Evolutionary conservation across 2,888 invertebrate species (phyloP).

Genomic region (Elegia similella): DNA sequence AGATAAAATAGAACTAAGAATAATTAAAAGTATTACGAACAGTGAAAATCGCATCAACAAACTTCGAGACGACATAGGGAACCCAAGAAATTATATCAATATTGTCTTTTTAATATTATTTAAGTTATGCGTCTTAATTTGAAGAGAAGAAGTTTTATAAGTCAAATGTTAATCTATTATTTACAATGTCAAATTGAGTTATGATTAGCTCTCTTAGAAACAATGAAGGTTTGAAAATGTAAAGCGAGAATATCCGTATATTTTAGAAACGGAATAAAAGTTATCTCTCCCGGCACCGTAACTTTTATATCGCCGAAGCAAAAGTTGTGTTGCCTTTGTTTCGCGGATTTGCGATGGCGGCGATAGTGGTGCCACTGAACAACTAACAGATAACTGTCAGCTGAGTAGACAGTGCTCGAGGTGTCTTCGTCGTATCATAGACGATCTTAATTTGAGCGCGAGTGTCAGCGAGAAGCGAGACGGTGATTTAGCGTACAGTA

Average conservation of each 20-base stretch:
- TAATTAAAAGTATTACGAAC: no score
- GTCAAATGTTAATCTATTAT: no score
- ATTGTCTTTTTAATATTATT: no score
- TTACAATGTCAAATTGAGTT: no score
- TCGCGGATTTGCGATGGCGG: conserved; percentile 19
- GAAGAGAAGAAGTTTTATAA: no score
- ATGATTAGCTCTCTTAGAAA: no score
- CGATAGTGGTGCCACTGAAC: conserved; percentile 23
- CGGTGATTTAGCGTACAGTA: not conserved
- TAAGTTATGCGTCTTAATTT: no score
- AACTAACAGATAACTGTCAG: conserved; percentile 40
- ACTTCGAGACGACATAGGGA: no score
- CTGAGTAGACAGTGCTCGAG: conserved; percentile 41
- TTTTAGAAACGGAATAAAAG: not conserved
- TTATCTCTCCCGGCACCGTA: conserved; percentile 6
- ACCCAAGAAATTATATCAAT: no score
- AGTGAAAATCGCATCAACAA: no score
- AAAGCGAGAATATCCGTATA: not conserved
- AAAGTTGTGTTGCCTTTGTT: conserved; percentile 17
- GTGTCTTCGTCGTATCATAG: conserved; percentile 39
- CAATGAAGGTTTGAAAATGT: no score
- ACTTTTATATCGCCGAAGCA: conserved; percentile 11
- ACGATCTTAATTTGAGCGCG: conserved; percentile 63
- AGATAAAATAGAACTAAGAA: no score
- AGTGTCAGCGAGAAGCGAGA: not conserved